Evolutionary conservation across 2,888 invertebrate genomes (phyloP).

Genomic region (Folsomia manolachei): DNA sequence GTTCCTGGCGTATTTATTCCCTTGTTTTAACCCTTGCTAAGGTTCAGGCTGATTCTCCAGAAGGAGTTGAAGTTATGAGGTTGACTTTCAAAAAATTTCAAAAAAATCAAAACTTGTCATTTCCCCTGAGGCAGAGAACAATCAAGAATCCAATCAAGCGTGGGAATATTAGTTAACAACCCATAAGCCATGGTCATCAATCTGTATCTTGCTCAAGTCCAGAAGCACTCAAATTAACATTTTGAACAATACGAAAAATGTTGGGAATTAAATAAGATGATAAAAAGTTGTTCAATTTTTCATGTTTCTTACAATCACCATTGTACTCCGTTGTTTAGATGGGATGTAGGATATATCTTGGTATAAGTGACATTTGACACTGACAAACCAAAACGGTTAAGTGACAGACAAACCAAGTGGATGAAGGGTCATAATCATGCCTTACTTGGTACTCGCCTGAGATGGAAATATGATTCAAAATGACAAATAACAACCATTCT

Average conservation of each 20-base stretch:
- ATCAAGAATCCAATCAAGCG: too few relatives aligned
- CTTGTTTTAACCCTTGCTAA: too few relatives aligned
- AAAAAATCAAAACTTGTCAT: too few relatives aligned
- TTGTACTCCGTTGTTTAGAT: too few relatives aligned
- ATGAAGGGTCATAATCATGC: background rate
- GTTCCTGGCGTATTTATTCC: too few relatives aligned
- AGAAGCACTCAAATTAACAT: background rate
- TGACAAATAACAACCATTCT: background rate
- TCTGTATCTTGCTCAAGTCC: background rate
- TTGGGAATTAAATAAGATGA: background rate
- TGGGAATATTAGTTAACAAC: too few relatives aligned
- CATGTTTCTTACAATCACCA: too few relatives aligned
- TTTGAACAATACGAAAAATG: constrained; percentile 6
- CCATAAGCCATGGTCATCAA: background rate
- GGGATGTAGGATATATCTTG: too few relatives aligned
- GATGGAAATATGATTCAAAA: background rate
- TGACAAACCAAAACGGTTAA: constrained; percentile 16
- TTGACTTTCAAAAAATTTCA: too few relatives aligned
- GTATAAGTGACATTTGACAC: constrained; percentile 10
- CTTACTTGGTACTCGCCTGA: background rate
- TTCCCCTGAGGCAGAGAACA: too few relatives aligned
- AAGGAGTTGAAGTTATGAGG: too few relatives aligned
- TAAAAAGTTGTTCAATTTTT: background rate
- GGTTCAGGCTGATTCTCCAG: too few relatives aligned
- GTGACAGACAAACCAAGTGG: constrained; percentile 20